Conservation (phyloP, 2,888 invertebrate genomes). For the Erynnis tages region DNA sequence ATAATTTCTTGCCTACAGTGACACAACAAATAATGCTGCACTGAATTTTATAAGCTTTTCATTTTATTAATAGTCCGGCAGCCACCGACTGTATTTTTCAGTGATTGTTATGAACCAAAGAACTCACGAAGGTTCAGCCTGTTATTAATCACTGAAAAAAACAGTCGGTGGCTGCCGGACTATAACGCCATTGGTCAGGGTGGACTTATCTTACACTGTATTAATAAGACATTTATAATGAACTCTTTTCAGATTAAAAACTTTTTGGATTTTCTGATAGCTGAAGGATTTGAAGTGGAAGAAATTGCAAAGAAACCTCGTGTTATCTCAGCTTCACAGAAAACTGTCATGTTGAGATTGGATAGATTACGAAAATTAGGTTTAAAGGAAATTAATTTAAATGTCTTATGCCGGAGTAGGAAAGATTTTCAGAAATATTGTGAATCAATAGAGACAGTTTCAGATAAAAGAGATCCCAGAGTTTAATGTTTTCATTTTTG, state of each 20-base stretch:
- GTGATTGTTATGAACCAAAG: too few relatives aligned
- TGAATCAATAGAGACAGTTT: constrained; percentile 43
- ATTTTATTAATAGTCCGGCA: too few relatives aligned
- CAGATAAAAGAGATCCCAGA: constrained; percentile 22
- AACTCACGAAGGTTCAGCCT: too few relatives aligned
- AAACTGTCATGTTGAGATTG: constrained; percentile 77
- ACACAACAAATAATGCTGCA: too few relatives aligned
- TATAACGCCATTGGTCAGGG: too few relatives aligned
- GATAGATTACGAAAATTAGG: constrained; percentile 71
- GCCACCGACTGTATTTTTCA: too few relatives aligned
- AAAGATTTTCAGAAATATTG: constrained; percentile 78
- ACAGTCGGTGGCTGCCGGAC: too few relatives aligned
- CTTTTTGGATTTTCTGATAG: constrained; percentile 79
- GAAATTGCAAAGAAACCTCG: constrained; percentile 80
- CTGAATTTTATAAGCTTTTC: too few relatives aligned
- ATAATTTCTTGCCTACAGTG: too few relatives aligned
- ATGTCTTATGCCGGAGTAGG: constrained; percentile 79
- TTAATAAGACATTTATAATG: too few relatives aligned
- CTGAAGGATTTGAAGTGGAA: constrained; percentile 74
- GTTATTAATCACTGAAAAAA: too few relatives aligned
- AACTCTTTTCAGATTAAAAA: constrained; percentile 51
- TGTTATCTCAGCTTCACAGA: constrained; percentile 78
- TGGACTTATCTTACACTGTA: not conserved
- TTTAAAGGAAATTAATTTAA: constrained; percentile 70
- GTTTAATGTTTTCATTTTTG: constrained; percentile 7